Conservation (phyloP, 2,113 vertebrate species). For the Brachypteracias leptosomus region DNA sequence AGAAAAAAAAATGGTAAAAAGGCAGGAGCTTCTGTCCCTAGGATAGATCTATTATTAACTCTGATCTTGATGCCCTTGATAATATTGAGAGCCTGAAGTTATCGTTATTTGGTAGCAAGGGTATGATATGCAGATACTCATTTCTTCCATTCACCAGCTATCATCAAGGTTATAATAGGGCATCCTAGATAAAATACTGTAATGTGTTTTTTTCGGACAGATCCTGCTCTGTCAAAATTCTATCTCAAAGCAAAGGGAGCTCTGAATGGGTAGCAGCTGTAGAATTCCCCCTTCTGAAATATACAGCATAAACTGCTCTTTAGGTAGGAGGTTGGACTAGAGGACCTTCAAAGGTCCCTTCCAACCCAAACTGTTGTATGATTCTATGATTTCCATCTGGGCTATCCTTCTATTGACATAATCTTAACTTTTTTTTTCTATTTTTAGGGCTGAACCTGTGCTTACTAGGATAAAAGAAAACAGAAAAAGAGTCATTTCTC, state of each 20-base stretch:
- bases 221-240: neutral
- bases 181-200: neutral
- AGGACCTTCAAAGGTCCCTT: neutral
- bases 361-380: neutral
- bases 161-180: neutral
- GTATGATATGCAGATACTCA: neutral
- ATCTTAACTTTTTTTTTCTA: neutral
- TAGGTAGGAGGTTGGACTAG: neutral
- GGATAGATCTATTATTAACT: constrained; percentile 20
- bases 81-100: neutral
- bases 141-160: neutral
- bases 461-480: constrained; percentile 94
- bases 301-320: neutral
- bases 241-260: neutral
- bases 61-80: constrained; percentile 8
- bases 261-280: neutral
- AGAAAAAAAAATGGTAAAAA: neutral
- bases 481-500: constrained; percentile 92
- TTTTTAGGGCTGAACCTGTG: constrained; percentile 91
- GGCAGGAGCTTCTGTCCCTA: neutral
- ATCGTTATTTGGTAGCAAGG: neutral
- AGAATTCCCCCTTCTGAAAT: neutral
- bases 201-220: neutral
- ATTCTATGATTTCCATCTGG: neutral
- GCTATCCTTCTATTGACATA: neutral